phyloP scores from a whole-genome alignment of 2,113 vertebrate species.

The Numida meleagris region DNA sequence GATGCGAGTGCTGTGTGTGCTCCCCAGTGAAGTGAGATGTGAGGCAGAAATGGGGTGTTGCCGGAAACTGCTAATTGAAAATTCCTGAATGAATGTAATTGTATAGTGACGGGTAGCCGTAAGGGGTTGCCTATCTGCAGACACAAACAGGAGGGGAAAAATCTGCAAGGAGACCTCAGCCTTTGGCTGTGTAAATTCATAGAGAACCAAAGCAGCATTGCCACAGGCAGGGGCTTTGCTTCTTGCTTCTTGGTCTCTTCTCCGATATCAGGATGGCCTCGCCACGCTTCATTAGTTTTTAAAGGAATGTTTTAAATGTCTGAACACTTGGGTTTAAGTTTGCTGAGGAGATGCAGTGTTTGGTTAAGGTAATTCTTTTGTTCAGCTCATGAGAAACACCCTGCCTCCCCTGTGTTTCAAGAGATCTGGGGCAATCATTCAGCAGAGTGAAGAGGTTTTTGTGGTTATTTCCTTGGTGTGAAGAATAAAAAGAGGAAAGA shows the following conservation, averaged over 20 bases:
- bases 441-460: neutral
- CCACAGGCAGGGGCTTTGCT: neutral
- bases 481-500: neutral
- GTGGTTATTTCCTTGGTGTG: neutral
- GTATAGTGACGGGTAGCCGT: neutral
- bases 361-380: neutral
- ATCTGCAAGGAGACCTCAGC: neutral
- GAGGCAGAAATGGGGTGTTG: neutral
- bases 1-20: neutral
- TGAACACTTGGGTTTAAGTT: neutral
- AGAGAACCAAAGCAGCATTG: fast-evolving
- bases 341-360: neutral
- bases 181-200: neutral
- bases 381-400: neutral
- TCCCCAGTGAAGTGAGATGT: neutral
- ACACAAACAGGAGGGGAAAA: no score
- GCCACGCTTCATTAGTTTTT: neutral
- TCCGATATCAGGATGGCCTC: neutral
- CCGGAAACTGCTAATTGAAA: neutral
- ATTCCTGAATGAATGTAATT: neutral
- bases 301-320: neutral
- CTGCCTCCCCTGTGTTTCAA: neutral
- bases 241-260: neutral
- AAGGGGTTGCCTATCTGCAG: no score
- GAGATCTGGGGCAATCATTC: neutral